These are phyloP conservation scores for Hippotragus niger DNA, from an alignment of 2,113 vertebrate species.

Conservation along the genomic window DNA sequence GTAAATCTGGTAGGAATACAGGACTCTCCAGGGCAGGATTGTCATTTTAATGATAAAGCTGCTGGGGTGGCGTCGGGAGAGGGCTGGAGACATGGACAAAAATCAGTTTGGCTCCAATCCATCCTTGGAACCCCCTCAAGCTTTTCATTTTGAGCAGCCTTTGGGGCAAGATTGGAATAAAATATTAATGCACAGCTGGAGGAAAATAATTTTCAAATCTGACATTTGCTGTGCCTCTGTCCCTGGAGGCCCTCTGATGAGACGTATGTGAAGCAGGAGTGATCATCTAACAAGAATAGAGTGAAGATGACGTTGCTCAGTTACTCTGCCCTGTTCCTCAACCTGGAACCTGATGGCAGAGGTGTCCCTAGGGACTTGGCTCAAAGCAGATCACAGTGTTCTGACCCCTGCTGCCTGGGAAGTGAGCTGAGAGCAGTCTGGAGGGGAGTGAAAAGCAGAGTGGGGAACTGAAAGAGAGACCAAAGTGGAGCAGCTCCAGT, in stretches of 20 bases:
- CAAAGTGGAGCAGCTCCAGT: not conserved
- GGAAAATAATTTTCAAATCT: constrained; percentile 57
- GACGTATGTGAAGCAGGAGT: not conserved
- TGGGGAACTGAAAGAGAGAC: not conserved
- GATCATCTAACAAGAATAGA: constrained; percentile 10
- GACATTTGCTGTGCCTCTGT: constrained; percentile 24
- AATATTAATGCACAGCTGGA: constrained; percentile 40
- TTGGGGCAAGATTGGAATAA: constrained; percentile 54
- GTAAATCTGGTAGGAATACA: not conserved
- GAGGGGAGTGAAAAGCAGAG: not conserved
- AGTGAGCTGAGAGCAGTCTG: not conserved
- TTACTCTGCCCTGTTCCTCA: not conserved
- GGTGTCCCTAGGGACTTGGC: not conserved
- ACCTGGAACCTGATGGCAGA: not conserved
- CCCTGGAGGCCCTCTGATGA: constrained; percentile 34
- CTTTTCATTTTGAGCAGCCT: constrained; percentile 49
- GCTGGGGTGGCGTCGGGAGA: not conserved
- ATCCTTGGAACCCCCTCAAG: constrained; percentile 34
- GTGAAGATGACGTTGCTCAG: not conserved
- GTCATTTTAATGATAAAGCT: constrained; percentile 23
- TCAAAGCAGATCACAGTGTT: not conserved
- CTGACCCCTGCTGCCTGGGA: not conserved
- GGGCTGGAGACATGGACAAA: constrained; percentile 2
- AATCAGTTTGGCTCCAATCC: constrained; percentile 22
- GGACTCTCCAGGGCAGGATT: constrained; percentile 32